Base-by-base conservation (phyloP, 1,140 invertebrate species). In the Hesperophylax magnus region DNA sequence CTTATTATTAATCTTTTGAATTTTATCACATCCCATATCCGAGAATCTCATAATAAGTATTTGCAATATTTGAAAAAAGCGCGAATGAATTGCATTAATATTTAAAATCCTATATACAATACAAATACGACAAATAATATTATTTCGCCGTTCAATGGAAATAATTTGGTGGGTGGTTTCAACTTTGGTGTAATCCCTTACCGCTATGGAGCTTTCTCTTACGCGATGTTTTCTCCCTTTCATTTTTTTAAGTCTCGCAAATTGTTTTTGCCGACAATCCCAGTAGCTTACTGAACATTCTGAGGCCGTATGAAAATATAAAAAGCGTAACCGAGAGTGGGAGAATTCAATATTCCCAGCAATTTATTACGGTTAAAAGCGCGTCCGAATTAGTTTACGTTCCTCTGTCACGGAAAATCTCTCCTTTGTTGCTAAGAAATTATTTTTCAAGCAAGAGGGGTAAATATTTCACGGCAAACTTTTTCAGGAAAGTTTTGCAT, bases 341-440 rank as follows among this genome's bases (percentile, higher is more conserved):
- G 69, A 71, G 80, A 82, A 84, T 84, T 84, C 82, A 84, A 84
- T 84, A 84, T 84, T 81, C 83, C 74, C 31, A 69, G 80, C 80
- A 84, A 84, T 82, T 84, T 84, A 84, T 84, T 84, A 82, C 83
- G 75, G 82, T 84, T 84, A 82, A 84, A 84, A 84, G 80, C 83
- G 80, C 80, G 83, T 76, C 82, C 65, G 83, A 84, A 82, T 84
- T 84, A 80, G 80, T 69, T 79, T 77, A 81, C 9, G 75, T 63
- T 71, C 75, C 78, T 82, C 75, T 79, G 65, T 75, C 75, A 67
- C 77, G 53, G 54, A 47, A 58, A 76, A 76, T 76, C 56, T 67
- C 56, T 24, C 52, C 65, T 69, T 71, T 78, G 52, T 77, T 53
- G 71, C 63, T 31, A 56, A 27, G 63, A 39, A 67, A 67, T 67